Evolutionary conservation across 2,113 vertebrate genomes (phyloP).

Genomic region (Neotragus pygmaeus): DNA sequence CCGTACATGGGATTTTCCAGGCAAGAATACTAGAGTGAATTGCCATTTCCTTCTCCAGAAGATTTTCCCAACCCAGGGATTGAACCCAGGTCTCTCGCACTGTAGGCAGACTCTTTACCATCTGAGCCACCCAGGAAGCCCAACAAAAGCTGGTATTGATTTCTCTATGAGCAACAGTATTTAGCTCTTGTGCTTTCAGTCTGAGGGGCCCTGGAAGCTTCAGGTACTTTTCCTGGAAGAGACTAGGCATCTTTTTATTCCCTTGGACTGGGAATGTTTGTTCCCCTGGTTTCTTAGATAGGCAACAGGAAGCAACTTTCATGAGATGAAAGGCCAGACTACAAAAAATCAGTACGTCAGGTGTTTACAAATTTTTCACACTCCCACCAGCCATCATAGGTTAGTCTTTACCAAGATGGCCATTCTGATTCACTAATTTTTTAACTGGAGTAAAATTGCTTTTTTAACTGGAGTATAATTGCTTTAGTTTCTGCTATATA

Average conservation of each 20-base stretch:
- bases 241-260: background rate
- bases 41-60: no score
- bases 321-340: background rate
- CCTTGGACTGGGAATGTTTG: background rate
- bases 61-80: no score
- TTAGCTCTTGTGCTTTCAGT: constrained; percentile 8
- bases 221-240: background rate
- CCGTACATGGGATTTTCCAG: no score
- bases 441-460: background rate
- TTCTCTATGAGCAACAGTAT: background rate
- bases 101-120: no score
- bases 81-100: no score
- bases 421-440: background rate
- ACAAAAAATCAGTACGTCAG: background rate
- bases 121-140: no score
- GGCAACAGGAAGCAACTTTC: background rate
- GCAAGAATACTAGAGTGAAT: no score
- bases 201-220: background rate
- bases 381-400: background rate
- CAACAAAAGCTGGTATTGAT: constrained; percentile 1
- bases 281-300: background rate
- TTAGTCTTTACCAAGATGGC: background rate
- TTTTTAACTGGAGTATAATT: no score
- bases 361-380: background rate
- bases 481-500: background rate